phyloP scores from a whole-genome alignment of 2,888 invertebrate genomes.

The Harpalus rufipes region DNA sequence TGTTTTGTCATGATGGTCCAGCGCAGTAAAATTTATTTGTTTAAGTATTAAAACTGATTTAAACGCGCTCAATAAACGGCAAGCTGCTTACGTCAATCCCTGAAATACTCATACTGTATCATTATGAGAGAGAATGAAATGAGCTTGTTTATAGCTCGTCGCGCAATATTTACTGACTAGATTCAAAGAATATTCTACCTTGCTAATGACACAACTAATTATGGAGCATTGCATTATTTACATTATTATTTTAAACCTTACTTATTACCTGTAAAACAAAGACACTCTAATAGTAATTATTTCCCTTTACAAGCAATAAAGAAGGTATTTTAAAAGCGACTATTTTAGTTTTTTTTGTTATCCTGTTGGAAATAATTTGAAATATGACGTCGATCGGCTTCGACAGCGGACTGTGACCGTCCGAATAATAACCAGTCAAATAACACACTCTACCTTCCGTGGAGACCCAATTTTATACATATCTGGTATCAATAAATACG shows the following conservation, averaged over 20 bases:
- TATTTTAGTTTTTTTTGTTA: too few species aligned
- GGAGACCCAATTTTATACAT: too few species aligned
- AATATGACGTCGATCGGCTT: too few species aligned
- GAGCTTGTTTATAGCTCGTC: conserved; percentile 23
- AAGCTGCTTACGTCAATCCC: conserved; percentile 51
- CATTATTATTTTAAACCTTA: background rate
- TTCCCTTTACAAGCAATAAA: too few species aligned
- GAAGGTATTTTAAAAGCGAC: too few species aligned
- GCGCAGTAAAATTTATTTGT: conserved; percentile 52
- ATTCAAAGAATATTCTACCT: conserved; percentile 20
- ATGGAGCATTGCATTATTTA: background rate
- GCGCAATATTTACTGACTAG: conserved; percentile 8
- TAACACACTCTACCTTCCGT: too few species aligned
- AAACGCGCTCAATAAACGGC: conserved; percentile 36
- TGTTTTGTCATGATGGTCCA: conserved; percentile 19
- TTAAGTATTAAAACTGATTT: conserved; percentile 49
- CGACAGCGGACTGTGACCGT: too few species aligned
- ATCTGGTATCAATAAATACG: too few species aligned
- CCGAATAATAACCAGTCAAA: too few species aligned
- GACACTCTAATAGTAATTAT: too few species aligned
- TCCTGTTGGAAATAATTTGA: too few species aligned
- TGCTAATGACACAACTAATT: conserved; percentile 9
- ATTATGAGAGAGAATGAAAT: conserved; percentile 14
- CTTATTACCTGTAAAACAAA: background rate
- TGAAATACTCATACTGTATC: conserved; percentile 22